phyloP scores from a whole-genome alignment of 2,113 vertebrate species.

The Rhipidura dahli region DNA sequence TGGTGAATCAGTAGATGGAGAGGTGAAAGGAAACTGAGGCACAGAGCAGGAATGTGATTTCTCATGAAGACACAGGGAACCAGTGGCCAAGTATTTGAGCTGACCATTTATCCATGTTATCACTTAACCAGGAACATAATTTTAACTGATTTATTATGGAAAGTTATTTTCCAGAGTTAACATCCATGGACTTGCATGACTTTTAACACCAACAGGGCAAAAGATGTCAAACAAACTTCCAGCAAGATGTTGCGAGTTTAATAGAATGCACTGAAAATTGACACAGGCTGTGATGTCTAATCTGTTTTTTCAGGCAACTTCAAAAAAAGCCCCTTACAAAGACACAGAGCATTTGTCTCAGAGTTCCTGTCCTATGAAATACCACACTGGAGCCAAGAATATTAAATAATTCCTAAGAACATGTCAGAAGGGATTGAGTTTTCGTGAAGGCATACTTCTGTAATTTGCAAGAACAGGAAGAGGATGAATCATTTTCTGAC shows the following conservation, averaged over 20 bases:
- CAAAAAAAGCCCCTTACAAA: background rate
- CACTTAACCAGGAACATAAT: background rate
- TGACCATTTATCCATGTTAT: background rate
- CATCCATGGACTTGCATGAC: background rate
- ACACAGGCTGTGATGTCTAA: background rate
- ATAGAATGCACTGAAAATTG: background rate
- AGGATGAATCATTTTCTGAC: background rate
- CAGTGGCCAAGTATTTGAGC: background rate
- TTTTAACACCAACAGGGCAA: background rate
- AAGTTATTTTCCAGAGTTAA: background rate
- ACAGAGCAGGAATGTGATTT: background rate
- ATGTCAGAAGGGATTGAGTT: background rate
- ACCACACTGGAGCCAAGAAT: background rate
- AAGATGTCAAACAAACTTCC: background rate
- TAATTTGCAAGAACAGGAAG: background rate
- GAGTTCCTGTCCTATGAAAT: background rate
- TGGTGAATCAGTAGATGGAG: background rate
- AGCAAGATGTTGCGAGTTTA: background rate
- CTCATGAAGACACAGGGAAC: background rate
- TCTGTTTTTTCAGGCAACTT: background rate
- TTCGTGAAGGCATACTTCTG: background rate
- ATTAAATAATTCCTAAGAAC: conserved; percentile 8
- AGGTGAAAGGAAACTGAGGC: background rate
- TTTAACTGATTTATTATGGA: background rate
- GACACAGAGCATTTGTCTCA: background rate